Conservation (phyloP, 2,113 vertebrate genomes). For the Hippotragus niger region DNA sequence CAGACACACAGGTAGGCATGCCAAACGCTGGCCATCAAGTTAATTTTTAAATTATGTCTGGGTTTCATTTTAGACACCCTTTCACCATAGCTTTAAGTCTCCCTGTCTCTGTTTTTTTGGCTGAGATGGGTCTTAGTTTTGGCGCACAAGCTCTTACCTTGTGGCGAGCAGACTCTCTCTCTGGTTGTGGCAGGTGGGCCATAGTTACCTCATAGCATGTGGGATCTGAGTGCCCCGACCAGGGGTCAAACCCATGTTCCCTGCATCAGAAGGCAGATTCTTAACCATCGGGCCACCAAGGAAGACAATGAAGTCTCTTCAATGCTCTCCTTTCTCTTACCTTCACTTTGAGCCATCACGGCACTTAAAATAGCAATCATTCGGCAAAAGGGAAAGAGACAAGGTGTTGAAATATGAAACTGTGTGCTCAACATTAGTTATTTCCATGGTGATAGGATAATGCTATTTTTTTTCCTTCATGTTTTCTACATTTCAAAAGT, state of each 20-base stretch:
- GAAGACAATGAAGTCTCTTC: neutral
- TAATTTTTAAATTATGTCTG: neutral
- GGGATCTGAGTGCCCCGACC: neutral
- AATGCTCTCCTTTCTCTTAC: accelerated
- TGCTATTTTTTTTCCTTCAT: neutral
- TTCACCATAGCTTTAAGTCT: neutral
- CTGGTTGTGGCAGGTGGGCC: too few relatives aligned
- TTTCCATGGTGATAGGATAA: neutral
- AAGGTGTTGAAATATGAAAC: accelerated
- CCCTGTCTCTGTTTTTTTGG: neutral
- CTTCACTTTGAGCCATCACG: accelerated
- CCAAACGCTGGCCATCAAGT: accelerated
- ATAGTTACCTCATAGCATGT: neutral
- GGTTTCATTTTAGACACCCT: neutral
- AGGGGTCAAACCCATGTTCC: neutral
- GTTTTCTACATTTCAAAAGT: neutral
- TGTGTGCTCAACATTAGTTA: neutral
- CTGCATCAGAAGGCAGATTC: neutral
- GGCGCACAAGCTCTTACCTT: accelerated
- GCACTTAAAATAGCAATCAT: neutral
- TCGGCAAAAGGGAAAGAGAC: accelerated
- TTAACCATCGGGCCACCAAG: neutral
- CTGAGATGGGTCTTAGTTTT: neutral
- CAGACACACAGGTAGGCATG: accelerated
- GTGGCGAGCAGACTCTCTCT: neutral